Conservation (phyloP, 2,113 vertebrate genomes). For the Macquaria australasica region DNA sequence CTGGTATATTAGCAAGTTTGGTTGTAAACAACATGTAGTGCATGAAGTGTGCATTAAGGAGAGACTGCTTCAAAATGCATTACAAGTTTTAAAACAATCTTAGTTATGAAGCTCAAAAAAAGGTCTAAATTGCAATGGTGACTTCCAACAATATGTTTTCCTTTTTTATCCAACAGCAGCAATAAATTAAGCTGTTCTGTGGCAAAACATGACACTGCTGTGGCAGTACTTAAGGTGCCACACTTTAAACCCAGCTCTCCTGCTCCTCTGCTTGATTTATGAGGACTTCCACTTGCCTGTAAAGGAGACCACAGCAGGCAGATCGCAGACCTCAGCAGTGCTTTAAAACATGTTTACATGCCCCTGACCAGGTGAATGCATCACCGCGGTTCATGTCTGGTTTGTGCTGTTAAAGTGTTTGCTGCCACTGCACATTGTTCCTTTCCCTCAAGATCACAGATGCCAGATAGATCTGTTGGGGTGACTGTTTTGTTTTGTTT, state of each 20-base stretch:
- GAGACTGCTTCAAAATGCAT: not conserved
- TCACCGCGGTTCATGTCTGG: constrained; percentile 20
- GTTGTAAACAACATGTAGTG: not conserved
- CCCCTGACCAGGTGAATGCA: constrained; percentile 39
- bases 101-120: not conserved
- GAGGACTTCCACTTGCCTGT: constrained; percentile 41
- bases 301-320: constrained; percentile 39
- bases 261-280: constrained; percentile 64
- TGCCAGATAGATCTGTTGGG: constrained; percentile 6
- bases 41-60: not conserved
- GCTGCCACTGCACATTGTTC: constrained; percentile 22
- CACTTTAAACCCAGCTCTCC: constrained; percentile 28
- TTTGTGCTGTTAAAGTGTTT: constrained; percentile 40
- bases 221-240: not conserved
- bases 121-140: constrained; percentile 1
- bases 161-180: not conserved
- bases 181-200: not conserved
- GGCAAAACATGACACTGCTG: not conserved
- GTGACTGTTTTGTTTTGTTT: not conserved
- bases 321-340: constrained; percentile 38
- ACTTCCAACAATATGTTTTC: not conserved
- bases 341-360: constrained; percentile 59
- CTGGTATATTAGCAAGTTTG: not conserved
- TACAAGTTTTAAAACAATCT: not conserved
- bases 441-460: constrained; percentile 23